These are phyloP conservation scores for Chouioia cunea DNA, from an alignment of 2,888 invertebrate genomes.

Conservation along the genomic window DNA sequence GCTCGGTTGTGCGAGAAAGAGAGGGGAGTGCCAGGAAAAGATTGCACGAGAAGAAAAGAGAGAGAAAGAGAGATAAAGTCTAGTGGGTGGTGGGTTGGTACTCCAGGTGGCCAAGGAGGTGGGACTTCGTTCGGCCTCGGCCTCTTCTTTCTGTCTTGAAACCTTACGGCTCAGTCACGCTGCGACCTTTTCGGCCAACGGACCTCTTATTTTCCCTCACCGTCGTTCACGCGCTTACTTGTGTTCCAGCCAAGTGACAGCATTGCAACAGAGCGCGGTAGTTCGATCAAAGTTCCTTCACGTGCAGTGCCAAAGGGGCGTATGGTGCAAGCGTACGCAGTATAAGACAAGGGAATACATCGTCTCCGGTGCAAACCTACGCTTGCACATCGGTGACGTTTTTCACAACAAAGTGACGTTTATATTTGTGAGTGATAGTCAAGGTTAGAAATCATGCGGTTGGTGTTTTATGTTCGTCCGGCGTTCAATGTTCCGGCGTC, in stretches of 20 bases:
- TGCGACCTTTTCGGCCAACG: slow-evolving; percentile 63
- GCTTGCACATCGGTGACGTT: no score
- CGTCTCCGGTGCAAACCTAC: no score
- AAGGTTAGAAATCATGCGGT: no score
- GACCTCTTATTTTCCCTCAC: slow-evolving; percentile 46
- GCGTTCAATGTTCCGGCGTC: no score
- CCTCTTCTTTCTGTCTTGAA: slow-evolving; percentile 35
- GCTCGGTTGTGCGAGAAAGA: slow-evolving; percentile 13
- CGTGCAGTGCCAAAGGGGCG: background rate
- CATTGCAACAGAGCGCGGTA: slow-evolving; percentile 21
- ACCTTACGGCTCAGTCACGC: slow-evolving; percentile 60
- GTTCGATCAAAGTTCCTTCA: slow-evolving; percentile 14
- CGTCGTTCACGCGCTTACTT: slow-evolving; percentile 13
- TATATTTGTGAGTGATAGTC: no score
- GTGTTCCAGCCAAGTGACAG: slow-evolving; percentile 29
- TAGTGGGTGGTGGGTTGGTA: slow-evolving; percentile 68
- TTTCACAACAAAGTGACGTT: no score
- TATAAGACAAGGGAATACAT: no score
- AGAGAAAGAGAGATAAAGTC: slow-evolving; percentile 54
- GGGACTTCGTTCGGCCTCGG: slow-evolving; percentile 62
- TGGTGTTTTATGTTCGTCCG: no score
- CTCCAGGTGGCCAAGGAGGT: slow-evolving; percentile 68
- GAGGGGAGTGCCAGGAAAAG: slow-evolving; percentile 34
- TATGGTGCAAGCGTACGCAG: slow-evolving; percentile 8
- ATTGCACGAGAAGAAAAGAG: slow-evolving; percentile 43